These are phyloP conservation scores for Drosophila sechellia DNA, from an alignment of 1,140 invertebrate genomes.

Conservation along the genomic window DNA sequence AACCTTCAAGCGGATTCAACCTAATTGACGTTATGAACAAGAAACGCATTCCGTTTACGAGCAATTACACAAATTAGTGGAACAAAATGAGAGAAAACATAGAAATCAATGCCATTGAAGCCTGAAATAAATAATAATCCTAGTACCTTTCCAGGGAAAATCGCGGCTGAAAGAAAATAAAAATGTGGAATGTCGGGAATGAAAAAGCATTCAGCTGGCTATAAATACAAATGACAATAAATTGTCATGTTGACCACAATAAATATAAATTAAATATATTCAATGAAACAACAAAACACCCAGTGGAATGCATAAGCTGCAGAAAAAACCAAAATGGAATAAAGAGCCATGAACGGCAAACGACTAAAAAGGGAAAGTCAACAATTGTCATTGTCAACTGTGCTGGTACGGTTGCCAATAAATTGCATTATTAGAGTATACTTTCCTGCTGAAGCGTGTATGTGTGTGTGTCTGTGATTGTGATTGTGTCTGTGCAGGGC, in stretches of 20 bases:
- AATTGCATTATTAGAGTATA: slow-evolving; percentile 78
- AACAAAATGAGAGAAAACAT: slow-evolving; percentile 24
- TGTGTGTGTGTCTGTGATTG: slow-evolving; percentile 3
- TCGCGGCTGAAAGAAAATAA: slow-evolving; percentile 7
- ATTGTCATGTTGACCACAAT: slow-evolving; percentile 65
- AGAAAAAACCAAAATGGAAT: slow-evolving; percentile 27
- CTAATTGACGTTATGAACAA: slow-evolving; percentile 49
- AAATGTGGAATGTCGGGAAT: slow-evolving; percentile 32
- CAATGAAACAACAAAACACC: slow-evolving; percentile 53
- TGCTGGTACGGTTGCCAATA: slow-evolving; percentile 55
- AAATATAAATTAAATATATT: slow-evolving; percentile 72
- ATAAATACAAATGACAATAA: slow-evolving; percentile 77
- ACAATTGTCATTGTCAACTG: slow-evolving; percentile 79
- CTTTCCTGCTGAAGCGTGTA: slow-evolving; percentile 31
- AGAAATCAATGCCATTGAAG: slow-evolving; percentile 42
- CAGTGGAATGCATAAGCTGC: slow-evolving; percentile 32
- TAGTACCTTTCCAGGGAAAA: slow-evolving; percentile 11
- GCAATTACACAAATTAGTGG: slow-evolving; percentile 56
- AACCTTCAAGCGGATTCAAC: slow-evolving; percentile 27
- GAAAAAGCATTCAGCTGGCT: slow-evolving; percentile 23
- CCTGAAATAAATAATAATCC: slow-evolving; percentile 51
- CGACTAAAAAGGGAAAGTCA: slow-evolving; percentile 60
- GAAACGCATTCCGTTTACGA: slow-evolving; percentile 33
- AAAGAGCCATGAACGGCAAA: slow-evolving; percentile 29
- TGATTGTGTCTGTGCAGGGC: too few species aligned